phyloP scores from a whole-genome alignment of 2,888 invertebrate genomes.

The Microctonus aethiopoides region DNA sequence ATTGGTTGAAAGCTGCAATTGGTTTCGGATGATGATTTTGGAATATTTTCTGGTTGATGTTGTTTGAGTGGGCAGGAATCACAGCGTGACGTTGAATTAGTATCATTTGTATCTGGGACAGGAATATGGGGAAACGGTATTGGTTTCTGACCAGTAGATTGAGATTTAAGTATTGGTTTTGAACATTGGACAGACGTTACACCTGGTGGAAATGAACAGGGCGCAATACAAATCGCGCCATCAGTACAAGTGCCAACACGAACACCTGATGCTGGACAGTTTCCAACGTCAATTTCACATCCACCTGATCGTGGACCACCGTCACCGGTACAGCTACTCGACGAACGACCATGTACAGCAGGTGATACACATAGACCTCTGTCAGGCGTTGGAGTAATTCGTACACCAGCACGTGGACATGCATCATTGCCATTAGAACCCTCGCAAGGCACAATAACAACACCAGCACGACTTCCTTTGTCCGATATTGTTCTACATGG shows the following conservation, averaged over 20 bases:
- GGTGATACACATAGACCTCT: constrained; percentile 62
- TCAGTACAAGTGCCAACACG: constrained; percentile 54
- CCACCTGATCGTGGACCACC: constrained; percentile 50
- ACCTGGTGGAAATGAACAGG: constrained; percentile 51
- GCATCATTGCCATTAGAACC: constrained; percentile 49
- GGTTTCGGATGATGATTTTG: constrained; percentile 37
- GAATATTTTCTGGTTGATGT: constrained; percentile 18
- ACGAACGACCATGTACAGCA: constrained; percentile 36
- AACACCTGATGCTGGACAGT: constrained; percentile 53
- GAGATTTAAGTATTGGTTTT: constrained; percentile 50
- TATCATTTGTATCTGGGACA: constrained; percentile 51
- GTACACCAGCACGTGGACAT: constrained; percentile 55
- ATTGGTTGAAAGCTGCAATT: constrained; percentile 55
- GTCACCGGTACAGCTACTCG: constrained; percentile 36
- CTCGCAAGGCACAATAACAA: constrained; percentile 61
- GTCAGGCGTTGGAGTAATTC: constrained; percentile 57
- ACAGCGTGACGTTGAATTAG: constrained; percentile 40
- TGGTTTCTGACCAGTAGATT: constrained; percentile 44
- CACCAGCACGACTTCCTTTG: constrained; percentile 55
- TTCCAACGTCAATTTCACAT: constrained; percentile 50
- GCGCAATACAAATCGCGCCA: constrained; percentile 55
- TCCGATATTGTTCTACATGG: constrained; percentile 59
- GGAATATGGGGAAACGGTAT: constrained; percentile 63
- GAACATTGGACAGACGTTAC: constrained; percentile 50
- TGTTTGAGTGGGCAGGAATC: constrained; percentile 40